Base-by-base conservation (phyloP, 1,140 invertebrate genomes). In the Drosophila suzukii region DNA sequence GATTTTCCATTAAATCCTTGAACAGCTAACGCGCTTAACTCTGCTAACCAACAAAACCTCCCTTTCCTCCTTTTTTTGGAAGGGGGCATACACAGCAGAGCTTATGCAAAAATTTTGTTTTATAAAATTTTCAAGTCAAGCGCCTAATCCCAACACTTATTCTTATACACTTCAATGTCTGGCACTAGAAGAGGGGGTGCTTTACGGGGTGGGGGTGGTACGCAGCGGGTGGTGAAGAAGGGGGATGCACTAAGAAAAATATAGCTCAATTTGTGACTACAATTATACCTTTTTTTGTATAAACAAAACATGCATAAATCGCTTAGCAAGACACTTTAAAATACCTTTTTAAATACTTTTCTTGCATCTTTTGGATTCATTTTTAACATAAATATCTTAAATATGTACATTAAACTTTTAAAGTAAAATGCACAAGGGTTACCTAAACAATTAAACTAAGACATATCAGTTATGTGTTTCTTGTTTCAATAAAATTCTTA, bases 51-150 rank as follows among this genome's bases (percentile, higher is more conserved):
- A 75, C 43, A 71, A 81, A 58, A 60, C 51, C 54, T 20, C 41
- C 30, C 38, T 8, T 54, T 2, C 55, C 24, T n/a, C 13, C 13
- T 20, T 47, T 60, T 62, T 58, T 72, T 62, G 47, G 43, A 36
- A 59, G 47, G 43, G 60, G 75, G 61, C 66, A 68, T 53, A 61
- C 46, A 44, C 63, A 39, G 58, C 58, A 89, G 84, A 89, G 84
- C 85, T 89, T 89, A 89, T 89, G 84, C 84, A 89, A 89, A 88
- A 89, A 89, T 89, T 89, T 89, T 89, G 85, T 89, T 89, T 89
- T 89, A 89, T 88, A 88, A 89, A 88, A 88, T 89, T 89, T 89
- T 89, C 84, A 89, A 89, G 84, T 89, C 84, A 89, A 89, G 84
- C 84, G 84, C 77, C 84, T 89, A 90, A 89, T 89, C 84, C 84